Evolutionary conservation across 2,113 vertebrate genomes (phyloP), one percentile per base, ranked within the genome.

Genomic region (Microcebus lehilahytsara): DNA sequence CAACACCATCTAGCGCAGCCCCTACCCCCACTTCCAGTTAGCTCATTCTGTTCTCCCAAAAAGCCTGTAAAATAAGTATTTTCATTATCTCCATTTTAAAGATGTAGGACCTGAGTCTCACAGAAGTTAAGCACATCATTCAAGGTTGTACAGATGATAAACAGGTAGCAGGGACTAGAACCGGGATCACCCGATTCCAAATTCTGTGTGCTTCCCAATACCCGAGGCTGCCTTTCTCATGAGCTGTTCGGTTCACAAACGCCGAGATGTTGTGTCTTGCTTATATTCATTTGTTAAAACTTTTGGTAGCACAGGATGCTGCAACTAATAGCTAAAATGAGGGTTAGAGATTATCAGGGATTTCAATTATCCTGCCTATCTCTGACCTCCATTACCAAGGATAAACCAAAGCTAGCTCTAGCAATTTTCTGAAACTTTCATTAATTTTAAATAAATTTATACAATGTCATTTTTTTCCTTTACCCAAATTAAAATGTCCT

Each of bases 401-500:
- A 97, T 97, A 97, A 98, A 96, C 96, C 90, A 87, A 85, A 96
- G 89, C 92, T 19, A 89, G 97, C 93, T 92, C n/a, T 27, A 95
- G 91, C 79, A 42, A 97, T 97, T 98, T 97, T 96, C 92, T 89
- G 92, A 96, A 98, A 96, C 85, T 97, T 98, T 91, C 95, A 97
- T 97, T 97, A 90, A 95, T 96, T 98, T 98, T 88, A 97, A 95
- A 88, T 96, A 97, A 97, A 96, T 96, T 97, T 92, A 85, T 97
- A 93, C 89, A 69, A 72, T 81, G 60, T 92, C 92, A 89, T 90
- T 71, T 37, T 37, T 37, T 13, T 19, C 19, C 67, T 80, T 90
- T 85, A 74, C 64, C 71, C 87, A 94, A 95, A 98, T 98, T 93
- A 96, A 96, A 97, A 97, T 71, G 60, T 91, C 93, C 74, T 96